phyloP scores from a whole-genome alignment of 2,113 vertebrate genomes.

The Corydoras maculifer region DNA sequence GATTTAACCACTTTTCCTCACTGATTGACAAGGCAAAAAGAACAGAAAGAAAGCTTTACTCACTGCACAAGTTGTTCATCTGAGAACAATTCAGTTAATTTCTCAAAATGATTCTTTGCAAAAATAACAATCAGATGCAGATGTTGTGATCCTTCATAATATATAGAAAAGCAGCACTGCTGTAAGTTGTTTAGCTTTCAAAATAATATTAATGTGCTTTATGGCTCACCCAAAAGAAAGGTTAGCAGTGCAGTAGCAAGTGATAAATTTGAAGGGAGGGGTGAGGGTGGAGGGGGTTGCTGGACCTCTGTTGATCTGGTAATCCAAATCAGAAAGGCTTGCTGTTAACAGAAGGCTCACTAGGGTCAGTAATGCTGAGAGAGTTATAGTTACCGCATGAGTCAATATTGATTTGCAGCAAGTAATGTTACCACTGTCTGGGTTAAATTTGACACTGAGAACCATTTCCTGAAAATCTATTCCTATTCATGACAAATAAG shows the following conservation, averaged over 20 bases:
- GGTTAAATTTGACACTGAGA: neutral
- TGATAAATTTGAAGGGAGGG: too few species aligned
- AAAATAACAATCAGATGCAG: neutral
- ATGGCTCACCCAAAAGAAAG: neutral
- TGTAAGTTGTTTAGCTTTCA: neutral
- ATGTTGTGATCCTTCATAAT: neutral
- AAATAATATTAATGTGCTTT: conserved; percentile 5
- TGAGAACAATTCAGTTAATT: conserved; percentile 2
- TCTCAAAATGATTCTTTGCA: neutral
- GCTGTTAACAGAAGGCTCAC: conserved; percentile 19
- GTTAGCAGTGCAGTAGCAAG: too few species aligned
- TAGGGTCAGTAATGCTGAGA: conserved; percentile 26
- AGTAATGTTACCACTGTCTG: conserved; percentile 30
- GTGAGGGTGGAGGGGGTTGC: too few species aligned
- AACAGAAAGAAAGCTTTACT: conserved; percentile 4
- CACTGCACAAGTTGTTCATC: conserved; percentile 8
- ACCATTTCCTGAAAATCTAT: conserved; percentile 8
- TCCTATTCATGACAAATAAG: conserved; percentile 22
- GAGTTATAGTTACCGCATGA: conserved; percentile 40
- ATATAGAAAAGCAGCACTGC: neutral
- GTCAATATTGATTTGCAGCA: conserved; percentile 44
- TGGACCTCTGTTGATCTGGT: conserved; percentile 22
- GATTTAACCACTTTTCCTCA: conserved; percentile 70
- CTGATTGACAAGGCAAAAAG: conserved; percentile 68
- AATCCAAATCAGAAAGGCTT: conserved; percentile 33